phyloP scores from a whole-genome alignment of 2,113 vertebrate genomes.

The Rostratula benghalensis region DNA sequence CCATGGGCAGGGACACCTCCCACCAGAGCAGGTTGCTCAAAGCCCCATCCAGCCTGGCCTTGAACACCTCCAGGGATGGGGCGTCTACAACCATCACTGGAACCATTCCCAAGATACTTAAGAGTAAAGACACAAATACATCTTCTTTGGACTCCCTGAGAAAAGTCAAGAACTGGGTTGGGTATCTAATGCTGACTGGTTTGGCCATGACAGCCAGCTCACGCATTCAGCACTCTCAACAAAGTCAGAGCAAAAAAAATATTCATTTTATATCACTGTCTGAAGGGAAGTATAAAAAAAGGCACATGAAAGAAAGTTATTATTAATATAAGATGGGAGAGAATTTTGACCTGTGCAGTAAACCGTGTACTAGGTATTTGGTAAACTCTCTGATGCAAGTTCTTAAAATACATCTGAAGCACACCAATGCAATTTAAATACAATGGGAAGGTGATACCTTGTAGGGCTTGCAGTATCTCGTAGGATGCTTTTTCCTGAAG shows the following conservation, averaged over 20 bases:
- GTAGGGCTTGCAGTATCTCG: conserved; percentile 71
- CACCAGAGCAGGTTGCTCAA: too few relatives aligned
- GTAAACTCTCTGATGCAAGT: background rate
- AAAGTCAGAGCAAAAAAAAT: background rate
- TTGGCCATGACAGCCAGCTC: too few relatives aligned
- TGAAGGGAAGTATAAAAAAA: background rate
- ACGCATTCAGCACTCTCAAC: background rate
- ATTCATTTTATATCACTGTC: background rate
- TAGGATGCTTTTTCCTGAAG: conserved; percentile 61
- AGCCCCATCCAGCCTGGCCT: too few relatives aligned
- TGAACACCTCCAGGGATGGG: too few relatives aligned
- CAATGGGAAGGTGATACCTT: conserved; percentile 47
- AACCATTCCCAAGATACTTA: background rate
- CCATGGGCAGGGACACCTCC: too few relatives aligned
- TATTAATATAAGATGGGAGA: background rate
- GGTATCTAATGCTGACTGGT: background rate
- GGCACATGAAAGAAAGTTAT: background rate
- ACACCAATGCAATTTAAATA: accelerated
- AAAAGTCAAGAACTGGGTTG: background rate
- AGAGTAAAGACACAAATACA: background rate
- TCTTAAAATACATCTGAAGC: background rate
- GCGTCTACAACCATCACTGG: too few relatives aligned
- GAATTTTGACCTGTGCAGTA: accelerated
- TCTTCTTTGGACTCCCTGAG: background rate
- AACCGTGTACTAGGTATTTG: accelerated